A percentile compares a stretch with the other conserved stretches of the same genome.
Conservation (phyloP, 2,888 invertebrate species). For the Eubasilissa splendida region DNA sequence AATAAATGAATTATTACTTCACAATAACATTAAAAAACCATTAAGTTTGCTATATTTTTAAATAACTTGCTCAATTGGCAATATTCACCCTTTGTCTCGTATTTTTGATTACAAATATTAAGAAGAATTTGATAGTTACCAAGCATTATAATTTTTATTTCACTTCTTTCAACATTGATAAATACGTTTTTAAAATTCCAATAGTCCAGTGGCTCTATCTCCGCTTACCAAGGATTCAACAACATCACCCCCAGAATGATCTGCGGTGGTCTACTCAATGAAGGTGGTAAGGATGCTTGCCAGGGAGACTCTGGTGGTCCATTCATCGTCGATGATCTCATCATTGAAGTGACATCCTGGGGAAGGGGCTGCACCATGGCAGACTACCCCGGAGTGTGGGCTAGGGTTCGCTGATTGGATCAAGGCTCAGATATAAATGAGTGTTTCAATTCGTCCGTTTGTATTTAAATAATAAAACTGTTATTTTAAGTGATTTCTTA, state of each 20-base stretch:
- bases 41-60: too few species aligned
- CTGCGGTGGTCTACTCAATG: constrained; percentile 65
- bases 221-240: constrained; percentile 66
- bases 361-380: constrained; percentile 73
- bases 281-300: constrained; percentile 67
- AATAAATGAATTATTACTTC: too few species aligned
- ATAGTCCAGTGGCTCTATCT: constrained; percentile 62
- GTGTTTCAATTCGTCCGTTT: too few species aligned
- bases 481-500: too few species aligned
- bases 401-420: constrained; percentile 69
- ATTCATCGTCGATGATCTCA: constrained; percentile 66
- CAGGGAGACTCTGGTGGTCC: constrained; percentile 78
- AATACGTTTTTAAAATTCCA: background rate
- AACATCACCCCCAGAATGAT: constrained; percentile 66
- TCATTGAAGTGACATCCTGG: constrained; percentile 66
- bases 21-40: too few species aligned
- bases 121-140: too few species aligned
- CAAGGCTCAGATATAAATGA: constrained; percentile 1
- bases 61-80: too few species aligned
- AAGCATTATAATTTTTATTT: too few species aligned
- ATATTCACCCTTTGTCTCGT: too few species aligned
- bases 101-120: too few species aligned
- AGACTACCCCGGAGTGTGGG: constrained; percentile 73
- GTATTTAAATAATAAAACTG: too few species aligned
- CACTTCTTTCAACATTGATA: too few species aligned